Evolutionary conservation across 2,113 vertebrate species (phyloP).

Genomic region (Raja brachyura): DNA sequence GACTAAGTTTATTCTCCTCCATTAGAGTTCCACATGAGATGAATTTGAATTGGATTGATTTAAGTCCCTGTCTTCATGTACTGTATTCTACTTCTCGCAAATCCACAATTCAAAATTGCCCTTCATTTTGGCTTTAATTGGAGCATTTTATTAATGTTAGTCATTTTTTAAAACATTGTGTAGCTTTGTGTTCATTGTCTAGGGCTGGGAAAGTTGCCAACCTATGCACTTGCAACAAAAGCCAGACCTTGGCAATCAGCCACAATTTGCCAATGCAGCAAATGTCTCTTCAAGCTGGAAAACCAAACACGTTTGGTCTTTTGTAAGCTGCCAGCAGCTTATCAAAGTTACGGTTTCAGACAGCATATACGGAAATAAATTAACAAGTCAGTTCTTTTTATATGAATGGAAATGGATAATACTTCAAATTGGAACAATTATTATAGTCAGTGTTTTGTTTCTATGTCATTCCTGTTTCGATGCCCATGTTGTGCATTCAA

Average conservation of each 20-base stretch:
- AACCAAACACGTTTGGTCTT: background rate
- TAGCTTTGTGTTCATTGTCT: background rate
- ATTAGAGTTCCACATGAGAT: background rate
- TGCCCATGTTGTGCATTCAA: background rate
- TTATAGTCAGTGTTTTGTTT: background rate
- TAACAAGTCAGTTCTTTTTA: background rate
- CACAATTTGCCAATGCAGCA: background rate
- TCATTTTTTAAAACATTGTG: constrained; percentile 16
- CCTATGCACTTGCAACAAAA: background rate
- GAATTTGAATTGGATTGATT: background rate
- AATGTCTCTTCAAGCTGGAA: constrained; percentile 3
- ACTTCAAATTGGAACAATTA: background rate
- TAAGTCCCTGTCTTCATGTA: background rate
- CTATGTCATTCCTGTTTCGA: background rate
- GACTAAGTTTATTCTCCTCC: background rate
- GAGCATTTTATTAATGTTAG: background rate
- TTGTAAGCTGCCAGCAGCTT: background rate
- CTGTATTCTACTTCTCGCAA: background rate
- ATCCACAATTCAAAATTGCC: background rate
- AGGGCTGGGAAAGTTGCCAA: background rate
- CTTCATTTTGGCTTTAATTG: constrained; percentile 7
- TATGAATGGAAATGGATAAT: background rate
- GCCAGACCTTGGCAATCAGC: background rate
- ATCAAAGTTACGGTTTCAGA: background rate
- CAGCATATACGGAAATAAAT: background rate